Evolutionary conservation across 1,140 invertebrate species (phyloP).

Genomic region (Pseudomyrmex cubaensis): DNA sequence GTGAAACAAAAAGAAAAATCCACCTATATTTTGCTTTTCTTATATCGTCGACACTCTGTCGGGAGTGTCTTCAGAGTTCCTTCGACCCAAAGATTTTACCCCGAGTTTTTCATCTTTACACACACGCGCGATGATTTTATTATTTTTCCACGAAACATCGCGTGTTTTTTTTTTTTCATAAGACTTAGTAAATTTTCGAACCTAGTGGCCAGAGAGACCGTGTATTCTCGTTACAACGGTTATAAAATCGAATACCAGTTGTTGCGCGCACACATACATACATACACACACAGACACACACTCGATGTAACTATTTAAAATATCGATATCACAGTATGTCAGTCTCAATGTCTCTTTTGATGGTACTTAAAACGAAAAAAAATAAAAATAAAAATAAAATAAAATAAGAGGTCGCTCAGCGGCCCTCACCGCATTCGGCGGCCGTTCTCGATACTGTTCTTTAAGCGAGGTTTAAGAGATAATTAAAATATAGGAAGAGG

Average conservation of each 20-base stretch:
- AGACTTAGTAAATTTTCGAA: conserved; percentile 30
- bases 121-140: neutral
- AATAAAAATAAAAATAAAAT: no score
- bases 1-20: no score
- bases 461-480: conserved; percentile 41
- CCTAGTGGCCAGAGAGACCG: neutral
- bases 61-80: neutral
- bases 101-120: neutral
- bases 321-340: conserved; percentile 72
- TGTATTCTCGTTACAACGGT: conserved; percentile 53
- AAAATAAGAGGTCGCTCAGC: conserved; percentile 38
- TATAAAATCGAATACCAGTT: conserved; percentile 37
- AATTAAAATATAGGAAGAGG: neutral
- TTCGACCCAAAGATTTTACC: neutral
- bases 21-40: no score
- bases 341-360: conserved; percentile 73
- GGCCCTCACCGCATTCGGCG: conserved; percentile 12
- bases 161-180: neutral
- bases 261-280: conserved; percentile 60
- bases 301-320: conserved; percentile 73
- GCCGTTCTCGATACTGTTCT: conserved; percentile 33
- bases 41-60: neutral
- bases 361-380: conserved; percentile 70
- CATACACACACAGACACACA: conserved; percentile 13
- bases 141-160: neutral